Evolutionary conservation across 1,140 invertebrate species (phyloP), one percentile per base, ranked within the genome.

Genomic region (Heliconius hermathena): DNA sequence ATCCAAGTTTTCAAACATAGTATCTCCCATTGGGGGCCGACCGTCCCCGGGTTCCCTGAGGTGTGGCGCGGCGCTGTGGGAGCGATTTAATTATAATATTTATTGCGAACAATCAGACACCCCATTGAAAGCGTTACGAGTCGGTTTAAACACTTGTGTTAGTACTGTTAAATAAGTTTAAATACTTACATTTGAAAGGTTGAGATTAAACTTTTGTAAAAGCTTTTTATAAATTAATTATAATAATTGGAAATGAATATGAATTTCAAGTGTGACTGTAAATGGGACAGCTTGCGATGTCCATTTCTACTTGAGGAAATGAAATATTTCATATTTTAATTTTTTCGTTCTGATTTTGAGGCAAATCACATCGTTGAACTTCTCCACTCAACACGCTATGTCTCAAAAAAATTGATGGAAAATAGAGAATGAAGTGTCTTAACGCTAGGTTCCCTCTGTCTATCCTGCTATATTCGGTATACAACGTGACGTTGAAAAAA

Each of bases 41-140:
- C 1, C 18, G n/a, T 20, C 54, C 76, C 78, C 71, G 54, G 36
- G 75, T 20, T 13, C 71, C 71, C 70, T 20, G 71, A 29, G 81
- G 73, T 60, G 74, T 16, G 54, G 54, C 46, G 52, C 46, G 71
- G 54, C 46, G 52, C 46, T 41, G 74, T 36, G 74, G 79, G 71
- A 52, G 71, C 57, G 78, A 78, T 81, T 81, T 83, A 80, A 83
- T 83, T 83, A 83, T 79, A 83, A 83, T 83, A 83, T 83, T 83
- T 83, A 83, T 83, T 74, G 72, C 79, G 75, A 20, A 29, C 78
- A 83, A 76, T 83, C 79, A 52, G 60, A 79, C 82, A 83, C 82
- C 82, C 79, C 82, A 81, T 81, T 74, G 76, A 66, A 66, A 66
- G 57, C 57, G 72, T 73, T 73, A 72, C 66, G 71, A 57, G 49